Base-by-base conservation (phyloP, 2,888 invertebrate species). In the Macaria liturata region DNA sequence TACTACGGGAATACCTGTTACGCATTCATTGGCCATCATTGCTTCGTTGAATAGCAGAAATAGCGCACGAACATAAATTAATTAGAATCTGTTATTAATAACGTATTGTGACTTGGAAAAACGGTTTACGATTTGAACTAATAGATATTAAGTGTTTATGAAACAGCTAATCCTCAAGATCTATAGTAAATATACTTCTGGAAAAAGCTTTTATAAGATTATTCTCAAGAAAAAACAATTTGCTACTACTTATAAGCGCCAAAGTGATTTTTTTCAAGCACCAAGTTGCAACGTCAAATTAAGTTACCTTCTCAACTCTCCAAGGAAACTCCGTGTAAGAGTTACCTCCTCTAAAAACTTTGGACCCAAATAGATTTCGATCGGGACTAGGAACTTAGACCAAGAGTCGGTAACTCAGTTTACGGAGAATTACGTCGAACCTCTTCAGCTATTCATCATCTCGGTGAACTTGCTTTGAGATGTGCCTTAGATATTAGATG, bases 351-450 rank as follows among this genome's bases (percentile, higher is more conserved):
- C 61, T 78, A 71, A 78, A 78, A 81, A 78, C 75, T 83, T 80
- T 56, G 67, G 72, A 72, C 62, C 74, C 74, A 83, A 85, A 83
- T 84, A 83, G 83, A 81, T 82, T 85, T 76, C 74, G 78, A 81
- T 84, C 70, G 72, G 67, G 76, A 78, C 73, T 81, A 72, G 68
- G 63, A 76, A 79, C 73, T 78, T 71, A 48, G 68, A 68, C 66
- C 66, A 66, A 65, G 61, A 72, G 76, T 70, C 68, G 68, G 72
- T 79, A 81, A 81, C 74, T 80, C 71, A 69, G 74, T 81, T 79
- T 73, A 68, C 59, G 65, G 60, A 60, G 50, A 69, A 68, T 69
- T 70, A 70, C 66, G 54, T 49, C 54, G 62, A 72, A 72, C 71
- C 69, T 74, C 71, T 69, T 72, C 63, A 65, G 60, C 58, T 70